These are phyloP conservation scores for Calameuta idolon DNA, from an alignment of 2,888 invertebrate species.

Conservation along the genomic window DNA sequence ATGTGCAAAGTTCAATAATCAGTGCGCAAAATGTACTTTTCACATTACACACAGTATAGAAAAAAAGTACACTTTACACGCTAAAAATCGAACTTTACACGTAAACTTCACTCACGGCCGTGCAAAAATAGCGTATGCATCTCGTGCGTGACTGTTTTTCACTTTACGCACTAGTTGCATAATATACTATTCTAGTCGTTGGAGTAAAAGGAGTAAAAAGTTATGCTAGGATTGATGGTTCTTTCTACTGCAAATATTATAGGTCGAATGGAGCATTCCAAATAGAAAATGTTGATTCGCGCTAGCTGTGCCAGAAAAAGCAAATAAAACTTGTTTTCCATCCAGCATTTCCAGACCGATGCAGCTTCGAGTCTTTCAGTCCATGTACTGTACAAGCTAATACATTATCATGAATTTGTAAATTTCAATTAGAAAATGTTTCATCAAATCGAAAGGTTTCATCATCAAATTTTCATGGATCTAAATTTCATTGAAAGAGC, in stretches of 20 bases:
- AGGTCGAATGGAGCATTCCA: not conserved
- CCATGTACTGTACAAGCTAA: not conserved
- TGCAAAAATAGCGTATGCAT: too few species aligned
- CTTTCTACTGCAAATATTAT: not conserved
- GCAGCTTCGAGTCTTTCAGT: not conserved
- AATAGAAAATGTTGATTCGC: not conserved
- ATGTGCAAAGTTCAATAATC: too few species aligned
- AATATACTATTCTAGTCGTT: not conserved
- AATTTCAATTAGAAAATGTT: not conserved
- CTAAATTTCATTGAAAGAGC: not conserved
- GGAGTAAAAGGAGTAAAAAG: not conserved
- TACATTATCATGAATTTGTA: not conserved
- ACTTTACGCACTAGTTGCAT: too few species aligned
- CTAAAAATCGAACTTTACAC: too few species aligned
- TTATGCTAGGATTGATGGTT: not conserved
- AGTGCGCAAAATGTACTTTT: too few species aligned
- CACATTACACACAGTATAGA: too few species aligned
- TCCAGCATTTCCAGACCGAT: not conserved
- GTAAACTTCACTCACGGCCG: too few species aligned
- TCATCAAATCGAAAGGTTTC: not conserved
- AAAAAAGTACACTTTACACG: too few species aligned
- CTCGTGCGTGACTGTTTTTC: too few species aligned
- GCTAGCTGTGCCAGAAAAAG: constrained; percentile 12
- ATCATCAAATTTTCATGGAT: not conserved
- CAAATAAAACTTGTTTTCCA: constrained; percentile 37